phyloP scores from a whole-genome alignment of 2,113 vertebrate genomes.

The Gobio gobio region DNA sequence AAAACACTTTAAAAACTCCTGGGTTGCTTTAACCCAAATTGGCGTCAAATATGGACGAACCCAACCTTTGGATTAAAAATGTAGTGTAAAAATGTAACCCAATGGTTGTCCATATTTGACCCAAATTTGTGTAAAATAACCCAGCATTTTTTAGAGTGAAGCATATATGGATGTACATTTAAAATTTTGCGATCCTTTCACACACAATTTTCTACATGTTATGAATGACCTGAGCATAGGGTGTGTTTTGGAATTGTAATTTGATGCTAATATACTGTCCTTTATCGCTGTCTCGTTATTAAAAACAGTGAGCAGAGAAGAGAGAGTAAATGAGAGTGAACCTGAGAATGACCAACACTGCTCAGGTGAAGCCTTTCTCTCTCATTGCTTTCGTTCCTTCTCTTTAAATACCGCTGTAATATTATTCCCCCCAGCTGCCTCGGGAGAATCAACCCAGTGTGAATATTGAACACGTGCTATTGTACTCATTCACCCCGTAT shows the following conservation, averaged over 20 bases:
- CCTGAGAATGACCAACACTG: neutral
- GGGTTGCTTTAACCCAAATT: too few species aligned
- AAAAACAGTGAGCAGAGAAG: neutral
- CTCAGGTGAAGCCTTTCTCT: conserved; percentile 21
- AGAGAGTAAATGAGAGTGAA: neutral
- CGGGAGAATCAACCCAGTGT: conserved; percentile 75
- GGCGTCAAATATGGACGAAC: too few species aligned
- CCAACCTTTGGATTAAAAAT: too few species aligned
- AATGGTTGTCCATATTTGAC: too few species aligned
- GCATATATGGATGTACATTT: neutral
- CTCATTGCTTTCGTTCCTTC: neutral
- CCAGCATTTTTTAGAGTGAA: too few species aligned
- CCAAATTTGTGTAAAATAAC: too few species aligned
- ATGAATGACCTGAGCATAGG: neutral
- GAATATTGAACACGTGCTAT: conserved; percentile 80
- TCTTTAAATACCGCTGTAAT: conserved; percentile 79
- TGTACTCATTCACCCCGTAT: conserved; percentile 74
- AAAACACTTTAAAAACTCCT: neutral
- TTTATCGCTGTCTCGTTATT: neutral
- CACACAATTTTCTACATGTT: neutral
- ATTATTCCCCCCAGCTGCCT: conserved; percentile 77
- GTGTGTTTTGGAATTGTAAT: neutral
- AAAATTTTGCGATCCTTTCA: neutral
- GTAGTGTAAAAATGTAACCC: too few species aligned
- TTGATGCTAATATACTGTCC: neutral